These are phyloP conservation scores for Willowsia nigromaculata DNA, from an alignment of 2,888 invertebrate species.

Conservation along the genomic window DNA sequence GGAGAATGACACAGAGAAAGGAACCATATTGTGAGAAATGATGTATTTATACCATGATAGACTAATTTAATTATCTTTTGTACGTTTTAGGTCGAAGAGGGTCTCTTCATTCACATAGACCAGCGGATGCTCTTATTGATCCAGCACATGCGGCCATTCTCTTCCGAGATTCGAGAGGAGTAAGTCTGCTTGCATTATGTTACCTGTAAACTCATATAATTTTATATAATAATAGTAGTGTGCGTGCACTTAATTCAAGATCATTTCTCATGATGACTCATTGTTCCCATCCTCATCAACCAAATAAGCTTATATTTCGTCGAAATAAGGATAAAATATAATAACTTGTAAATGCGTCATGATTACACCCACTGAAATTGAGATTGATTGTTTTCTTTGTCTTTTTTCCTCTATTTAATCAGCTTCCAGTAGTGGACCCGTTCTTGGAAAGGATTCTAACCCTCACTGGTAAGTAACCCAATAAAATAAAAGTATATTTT, in stretches of 20 bases:
- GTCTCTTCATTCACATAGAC: conserved; percentile 82
- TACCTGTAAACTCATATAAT: not conserved
- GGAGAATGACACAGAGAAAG: not conserved
- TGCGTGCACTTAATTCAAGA: not conserved
- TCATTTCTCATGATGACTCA: not conserved
- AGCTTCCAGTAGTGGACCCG: conserved; percentile 95
- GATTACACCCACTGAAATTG: not conserved
- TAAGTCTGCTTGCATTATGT: conserved; percentile 82
- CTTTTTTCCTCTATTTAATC: conserved; percentile 78
- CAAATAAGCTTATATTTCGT: not conserved
- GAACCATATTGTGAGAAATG: not conserved
- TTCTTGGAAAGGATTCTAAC: conserved; percentile 87
- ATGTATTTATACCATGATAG: not conserved
- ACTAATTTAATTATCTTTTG: conserved; percentile 20
- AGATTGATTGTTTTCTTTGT: conserved; percentile 20
- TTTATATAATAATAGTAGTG: not conserved
- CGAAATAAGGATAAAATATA: not conserved
- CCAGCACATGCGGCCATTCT: conserved; percentile 94
- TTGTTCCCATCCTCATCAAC: not conserved
- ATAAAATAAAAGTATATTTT: not conserved
- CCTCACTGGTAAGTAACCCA: conserved; percentile 85
- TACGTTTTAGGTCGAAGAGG: conserved; percentile 73
- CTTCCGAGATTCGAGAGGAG: conserved; percentile 95
- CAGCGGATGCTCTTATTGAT: conserved; percentile 90
- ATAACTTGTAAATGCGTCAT: not conserved